Percentiles rank a stretch among this genome's conserved stretches.
phyloP scores from a whole-genome alignment of 2,888 invertebrate species.

The Synanthedon formicaeformis region DNA sequence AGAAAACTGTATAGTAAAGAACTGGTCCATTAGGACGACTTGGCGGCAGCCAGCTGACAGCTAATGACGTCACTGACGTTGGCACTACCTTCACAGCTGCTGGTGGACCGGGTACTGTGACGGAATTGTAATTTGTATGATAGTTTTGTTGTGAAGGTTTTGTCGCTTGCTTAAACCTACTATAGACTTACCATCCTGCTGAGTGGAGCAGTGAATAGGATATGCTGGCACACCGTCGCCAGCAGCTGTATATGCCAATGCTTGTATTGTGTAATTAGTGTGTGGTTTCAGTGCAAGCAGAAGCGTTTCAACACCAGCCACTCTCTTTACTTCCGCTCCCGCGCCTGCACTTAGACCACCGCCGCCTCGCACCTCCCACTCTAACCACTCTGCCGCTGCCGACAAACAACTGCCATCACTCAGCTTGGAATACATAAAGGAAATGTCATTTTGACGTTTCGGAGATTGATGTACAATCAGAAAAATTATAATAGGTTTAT shows the following conservation, averaged over 20 bases:
- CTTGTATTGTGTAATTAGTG: conserved; percentile 89
- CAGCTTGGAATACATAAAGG: conserved; percentile 33
- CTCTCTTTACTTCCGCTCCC: conserved; percentile 81
- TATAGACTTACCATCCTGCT: conserved; percentile 79
- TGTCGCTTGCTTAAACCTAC: background rate
- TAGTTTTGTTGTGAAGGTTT: too few relatives aligned
- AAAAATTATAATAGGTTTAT: background rate
- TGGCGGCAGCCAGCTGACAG: conserved; percentile 88
- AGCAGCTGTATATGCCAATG: conserved; percentile 85
- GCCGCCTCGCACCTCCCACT: conserved; percentile 56
- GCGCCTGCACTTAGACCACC: conserved; percentile 28
- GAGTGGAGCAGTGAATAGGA: conserved; percentile 83
- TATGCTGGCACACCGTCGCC: conserved; percentile 87
- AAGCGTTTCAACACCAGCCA: conserved; percentile 82
- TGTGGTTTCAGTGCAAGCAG: conserved; percentile 83
- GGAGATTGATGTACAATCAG: background rate
- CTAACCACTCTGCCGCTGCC: conserved; percentile 64
- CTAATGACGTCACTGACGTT: conserved; percentile 83
- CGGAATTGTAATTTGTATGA: background rate
- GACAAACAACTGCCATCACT: conserved; percentile 67
- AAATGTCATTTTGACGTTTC: background rate
- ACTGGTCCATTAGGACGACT: conserved; percentile 84
- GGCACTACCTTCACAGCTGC: conserved; percentile 87
- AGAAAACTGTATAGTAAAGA: conserved; percentile 84
- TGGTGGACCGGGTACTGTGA: conserved; percentile 84